phyloP scores from a whole-genome alignment of 2,888 invertebrate species.

The Ornithoptera alexandrae region DNA sequence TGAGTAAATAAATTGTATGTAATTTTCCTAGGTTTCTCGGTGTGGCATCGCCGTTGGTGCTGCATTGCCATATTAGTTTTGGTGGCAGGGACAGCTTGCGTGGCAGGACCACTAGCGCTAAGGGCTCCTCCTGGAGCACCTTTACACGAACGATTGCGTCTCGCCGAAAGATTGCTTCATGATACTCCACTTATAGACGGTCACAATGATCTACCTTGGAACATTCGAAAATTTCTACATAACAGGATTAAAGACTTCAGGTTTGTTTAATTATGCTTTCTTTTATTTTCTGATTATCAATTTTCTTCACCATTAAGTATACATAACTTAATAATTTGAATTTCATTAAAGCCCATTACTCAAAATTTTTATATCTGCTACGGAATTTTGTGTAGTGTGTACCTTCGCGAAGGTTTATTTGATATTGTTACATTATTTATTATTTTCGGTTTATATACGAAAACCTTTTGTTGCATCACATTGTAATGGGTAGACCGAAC shows the following conservation, averaged over 20 bases:
- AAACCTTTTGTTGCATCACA: no score
- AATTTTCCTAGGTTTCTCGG: constrained; percentile 55
- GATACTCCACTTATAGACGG: constrained; percentile 91
- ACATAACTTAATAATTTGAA: neutral
- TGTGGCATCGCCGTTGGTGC: constrained; percentile 85
- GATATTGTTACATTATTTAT: neutral
- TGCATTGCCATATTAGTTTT: constrained; percentile 87
- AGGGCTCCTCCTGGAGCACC: constrained; percentile 88
- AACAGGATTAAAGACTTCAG: constrained; percentile 92
- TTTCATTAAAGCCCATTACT: neutral
- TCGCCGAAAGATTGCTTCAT: constrained; percentile 85
- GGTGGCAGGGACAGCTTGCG: constrained; percentile 88
- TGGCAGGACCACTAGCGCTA: constrained; percentile 88
- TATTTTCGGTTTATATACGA: neutral
- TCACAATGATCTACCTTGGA: constrained; percentile 95
- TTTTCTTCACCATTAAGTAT: neutral
- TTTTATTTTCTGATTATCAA: neutral
- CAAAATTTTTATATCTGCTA: no score
- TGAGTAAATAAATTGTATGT: neutral
- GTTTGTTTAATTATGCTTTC: constrained; percentile 52
- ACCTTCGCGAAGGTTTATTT: neutral
- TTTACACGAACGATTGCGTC: constrained; percentile 86
- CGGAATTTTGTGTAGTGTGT: neutral
- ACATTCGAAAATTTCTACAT: constrained; percentile 93
- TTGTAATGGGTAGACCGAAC: no score